These are phyloP conservation scores for Dendronephthya gigantea DNA, from an alignment of 64 coral and sea anemone species.

Conservation along the genomic window DNA sequence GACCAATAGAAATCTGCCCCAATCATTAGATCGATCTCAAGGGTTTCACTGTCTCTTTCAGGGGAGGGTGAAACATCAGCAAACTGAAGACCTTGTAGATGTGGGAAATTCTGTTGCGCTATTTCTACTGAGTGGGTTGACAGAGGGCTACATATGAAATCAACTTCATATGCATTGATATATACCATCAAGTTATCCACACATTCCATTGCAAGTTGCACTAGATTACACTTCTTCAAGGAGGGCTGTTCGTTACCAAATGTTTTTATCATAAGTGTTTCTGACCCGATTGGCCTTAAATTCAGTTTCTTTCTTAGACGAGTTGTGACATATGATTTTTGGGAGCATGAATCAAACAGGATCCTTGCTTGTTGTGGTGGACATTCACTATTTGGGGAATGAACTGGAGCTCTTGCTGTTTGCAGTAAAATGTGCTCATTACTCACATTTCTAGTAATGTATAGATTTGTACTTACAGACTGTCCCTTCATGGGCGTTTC, in stretches of 20 bases:
- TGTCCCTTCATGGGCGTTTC: not conserved
- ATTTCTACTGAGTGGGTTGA: conserved; percentile 38
- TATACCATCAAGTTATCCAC: conserved; percentile 28
- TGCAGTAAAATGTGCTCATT: not conserved
- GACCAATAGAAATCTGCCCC: conserved; percentile 68
- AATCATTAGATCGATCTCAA: conserved; percentile 33
- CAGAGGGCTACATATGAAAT: conserved; percentile 39
- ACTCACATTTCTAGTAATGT: not conserved
- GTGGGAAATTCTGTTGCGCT: conserved; percentile 37
- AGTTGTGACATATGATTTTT: conserved; percentile 23
- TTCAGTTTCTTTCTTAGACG: conserved; percentile 20
- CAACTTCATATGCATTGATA: conserved; percentile 39
- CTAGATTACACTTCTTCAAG: conserved; percentile 31
- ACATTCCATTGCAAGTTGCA: conserved; percentile 45
- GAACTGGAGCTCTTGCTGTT: conserved; percentile 4
- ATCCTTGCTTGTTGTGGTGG: not conserved
- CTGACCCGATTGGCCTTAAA: conserved; percentile 1
- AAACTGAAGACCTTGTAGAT: conserved; percentile 30
- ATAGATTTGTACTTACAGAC: not conserved
- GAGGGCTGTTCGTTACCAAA: conserved; percentile 31
- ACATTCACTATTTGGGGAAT: not conserved
- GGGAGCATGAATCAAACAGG: conserved; percentile 17
- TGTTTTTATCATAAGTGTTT: conserved; percentile 32
- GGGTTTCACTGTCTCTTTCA: conserved; percentile 17
- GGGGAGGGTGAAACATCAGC: conserved; percentile 21